Conservation (phyloP, 2,888 invertebrate species). For the Apocheima hispidaria region DNA sequence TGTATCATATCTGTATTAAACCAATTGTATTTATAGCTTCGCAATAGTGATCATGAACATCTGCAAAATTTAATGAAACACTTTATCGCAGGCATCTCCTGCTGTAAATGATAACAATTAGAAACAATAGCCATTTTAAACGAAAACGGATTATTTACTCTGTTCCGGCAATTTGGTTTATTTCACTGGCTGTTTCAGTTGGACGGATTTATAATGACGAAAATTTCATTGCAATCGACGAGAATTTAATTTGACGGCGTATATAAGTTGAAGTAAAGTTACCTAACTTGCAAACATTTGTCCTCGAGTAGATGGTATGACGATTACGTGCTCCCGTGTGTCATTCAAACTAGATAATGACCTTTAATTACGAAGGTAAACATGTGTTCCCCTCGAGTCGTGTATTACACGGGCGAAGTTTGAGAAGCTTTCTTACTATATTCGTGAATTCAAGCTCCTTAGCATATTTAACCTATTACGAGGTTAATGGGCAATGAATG, state of each 20-base stretch:
- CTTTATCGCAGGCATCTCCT: constrained; percentile 27
- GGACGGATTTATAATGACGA: constrained; percentile 28
- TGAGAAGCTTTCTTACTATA: constrained; percentile 50
- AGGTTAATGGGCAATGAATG: constrained; percentile 79
- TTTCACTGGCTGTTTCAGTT: constrained; percentile 32
- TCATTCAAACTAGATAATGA: constrained; percentile 43
- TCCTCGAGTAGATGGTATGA: constrained; percentile 17
- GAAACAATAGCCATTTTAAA: constrained; percentile 40
- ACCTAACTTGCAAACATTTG: constrained; percentile 10
- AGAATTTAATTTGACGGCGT: constrained; percentile 25
- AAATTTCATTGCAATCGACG: constrained; percentile 35
- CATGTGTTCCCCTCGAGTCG: constrained; percentile 35
- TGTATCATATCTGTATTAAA: constrained; percentile 53
- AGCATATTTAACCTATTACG: constrained; percentile 81
- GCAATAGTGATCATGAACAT: constrained; percentile 38
- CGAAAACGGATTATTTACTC: constrained; percentile 41
- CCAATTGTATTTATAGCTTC: constrained; percentile 52
- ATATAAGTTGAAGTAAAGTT: constrained; percentile 16
- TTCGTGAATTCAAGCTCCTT: constrained; percentile 67
- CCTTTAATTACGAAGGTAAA: constrained; percentile 44
- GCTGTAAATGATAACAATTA: constrained; percentile 43
- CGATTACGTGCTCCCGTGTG: constrained; percentile 24
- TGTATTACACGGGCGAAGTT: constrained; percentile 51
- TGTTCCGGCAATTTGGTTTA: constrained; percentile 42
- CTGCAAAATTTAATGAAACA: constrained; percentile 36